Base-by-base conservation (phyloP, 2,113 vertebrate species). In the Pteruthius melanotis region DNA sequence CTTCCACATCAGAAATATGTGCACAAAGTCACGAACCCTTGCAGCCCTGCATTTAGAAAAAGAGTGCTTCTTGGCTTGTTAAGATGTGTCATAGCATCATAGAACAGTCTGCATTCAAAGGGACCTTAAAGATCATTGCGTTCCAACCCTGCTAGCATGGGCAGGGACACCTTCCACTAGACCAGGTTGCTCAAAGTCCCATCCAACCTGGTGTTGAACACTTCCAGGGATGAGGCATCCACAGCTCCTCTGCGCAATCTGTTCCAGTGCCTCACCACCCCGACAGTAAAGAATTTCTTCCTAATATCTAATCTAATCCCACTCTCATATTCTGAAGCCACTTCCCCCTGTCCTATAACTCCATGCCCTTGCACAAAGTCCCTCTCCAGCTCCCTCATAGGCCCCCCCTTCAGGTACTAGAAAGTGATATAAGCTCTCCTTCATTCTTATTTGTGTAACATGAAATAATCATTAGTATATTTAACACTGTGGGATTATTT, bases 101-200 rank as follows among this genome's bases (percentile, higher is more conserved):
- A 56, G 26, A 71, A n/a, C 11, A 45, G 20, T 68, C 5, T 68
- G 69, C 23, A 11, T 60, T 45, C 28, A 20, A 68, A 68, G 16
- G 10, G 20, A 59, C 9, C 20, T 45, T 24, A 28, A 44, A 52
- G 28, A 37, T 39, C 23, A 50, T 8, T 23, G 44, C 7, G 45
- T 53, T 75, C 21, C 69, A 75, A 18, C 3, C 13, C n/a, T 0
- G 0, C 15, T 4, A 11, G 23, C 37, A 26, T 7, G 39, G 20
- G 13, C 9, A 59, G 15, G 19, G 44, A 76, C 44, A 60, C 9
- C 35, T 18, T 82, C 27, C 45, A n/a, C 16, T 39, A n/a, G n/a
- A 53, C 20, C 30, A 52, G 21, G 45, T 7, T 26, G 13, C 28
- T 60, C 61, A 22, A 52, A 68, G 7, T 13, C 20, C 30, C 45